Evolutionary conservation across 64 coral and sea anemone species (phyloP).

Genomic region (Montipora efflorescens): DNA sequence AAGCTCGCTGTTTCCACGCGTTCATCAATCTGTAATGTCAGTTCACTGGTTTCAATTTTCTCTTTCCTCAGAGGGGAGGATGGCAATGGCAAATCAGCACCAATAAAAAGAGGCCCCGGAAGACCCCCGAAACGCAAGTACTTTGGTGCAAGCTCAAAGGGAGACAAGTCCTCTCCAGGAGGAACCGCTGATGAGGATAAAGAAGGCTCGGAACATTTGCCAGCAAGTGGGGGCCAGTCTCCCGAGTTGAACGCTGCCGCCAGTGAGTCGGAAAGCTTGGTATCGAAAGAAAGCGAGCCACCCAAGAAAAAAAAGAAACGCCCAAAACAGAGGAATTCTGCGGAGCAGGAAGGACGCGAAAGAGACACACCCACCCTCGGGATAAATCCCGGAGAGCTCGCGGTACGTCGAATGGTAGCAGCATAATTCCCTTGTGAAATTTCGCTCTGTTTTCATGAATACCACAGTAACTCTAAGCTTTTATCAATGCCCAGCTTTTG

Average conservation of each 20-base stretch:
- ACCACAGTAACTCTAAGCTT: not conserved
- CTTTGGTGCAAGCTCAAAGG: conserved; percentile 80
- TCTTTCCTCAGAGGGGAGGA: conserved; percentile 67
- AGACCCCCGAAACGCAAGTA: conserved; percentile 93
- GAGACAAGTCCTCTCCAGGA: conserved; percentile 53
- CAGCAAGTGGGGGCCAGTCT: conserved; percentile 54
- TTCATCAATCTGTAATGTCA: too few species aligned
- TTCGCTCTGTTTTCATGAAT: not conserved
- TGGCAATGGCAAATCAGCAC: conserved; percentile 74
- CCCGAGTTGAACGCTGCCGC: conserved; percentile 48
- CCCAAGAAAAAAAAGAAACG: conserved; percentile 87
- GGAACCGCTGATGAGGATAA: conserved; percentile 36
- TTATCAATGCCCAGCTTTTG: not conserved
- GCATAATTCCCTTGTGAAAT: not conserved
- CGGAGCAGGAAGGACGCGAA: not conserved
- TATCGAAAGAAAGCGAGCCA: conserved; percentile 70
- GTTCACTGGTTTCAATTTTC: too few species aligned
- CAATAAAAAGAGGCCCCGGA: conserved; percentile 94
- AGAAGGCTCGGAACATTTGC: conserved; percentile 22
- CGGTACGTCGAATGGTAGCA: not conserved
- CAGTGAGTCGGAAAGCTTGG: conserved; percentile 76
- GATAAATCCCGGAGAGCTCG: not conserved
- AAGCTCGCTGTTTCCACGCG: too few species aligned
- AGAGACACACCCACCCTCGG: not conserved
- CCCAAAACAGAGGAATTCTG: conserved; percentile 29